Conservation (phyloP, 1,140 invertebrate species). For the Drosophila parvula region DNA sequence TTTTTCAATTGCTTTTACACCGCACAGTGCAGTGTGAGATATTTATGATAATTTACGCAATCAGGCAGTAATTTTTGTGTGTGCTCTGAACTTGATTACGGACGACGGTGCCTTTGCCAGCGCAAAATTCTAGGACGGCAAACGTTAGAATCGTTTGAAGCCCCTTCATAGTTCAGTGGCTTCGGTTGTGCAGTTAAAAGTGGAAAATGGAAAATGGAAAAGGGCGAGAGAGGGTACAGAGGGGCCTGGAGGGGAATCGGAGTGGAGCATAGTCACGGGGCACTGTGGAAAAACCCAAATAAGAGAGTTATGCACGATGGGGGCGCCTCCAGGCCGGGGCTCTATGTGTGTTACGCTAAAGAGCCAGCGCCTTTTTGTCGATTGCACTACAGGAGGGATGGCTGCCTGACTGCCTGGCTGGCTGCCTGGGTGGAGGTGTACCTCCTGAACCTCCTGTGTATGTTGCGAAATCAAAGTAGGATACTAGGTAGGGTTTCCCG, state of each 20-base stretch:
- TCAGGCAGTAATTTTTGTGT: conserved; percentile 52
- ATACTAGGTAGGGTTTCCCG: not conserved
- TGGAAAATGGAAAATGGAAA: conserved; percentile 12
- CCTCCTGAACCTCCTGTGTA: not conserved
- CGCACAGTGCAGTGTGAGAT: conserved; percentile 39
- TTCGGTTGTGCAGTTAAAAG: conserved; percentile 25
- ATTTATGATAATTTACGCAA: conserved; percentile 55
- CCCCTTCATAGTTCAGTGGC: conserved; percentile 48
- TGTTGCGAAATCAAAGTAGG: conserved; percentile 3
- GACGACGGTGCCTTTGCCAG: not conserved
- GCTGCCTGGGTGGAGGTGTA: no score
- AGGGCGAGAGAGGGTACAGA: no score
- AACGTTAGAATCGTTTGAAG: conserved; percentile 41
- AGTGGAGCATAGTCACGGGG: not conserved
- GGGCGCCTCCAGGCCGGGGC: conserved; percentile 9
- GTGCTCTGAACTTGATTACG: conserved; percentile 53
- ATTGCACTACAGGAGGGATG: conserved; percentile 33
- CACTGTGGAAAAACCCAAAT: not conserved
- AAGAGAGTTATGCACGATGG: conserved; percentile 34
- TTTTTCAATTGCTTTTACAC: conserved; percentile 20
- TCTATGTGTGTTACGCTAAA: conserved; percentile 4
- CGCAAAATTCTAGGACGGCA: conserved; percentile 25
- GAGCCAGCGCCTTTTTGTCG: conserved; percentile 45
- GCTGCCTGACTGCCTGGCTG: not conserved
- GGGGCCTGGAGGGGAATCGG: conserved; percentile 22